Base-by-base conservation (phyloP, 2,888 invertebrate species). In the Ditula angustiorana region DNA sequence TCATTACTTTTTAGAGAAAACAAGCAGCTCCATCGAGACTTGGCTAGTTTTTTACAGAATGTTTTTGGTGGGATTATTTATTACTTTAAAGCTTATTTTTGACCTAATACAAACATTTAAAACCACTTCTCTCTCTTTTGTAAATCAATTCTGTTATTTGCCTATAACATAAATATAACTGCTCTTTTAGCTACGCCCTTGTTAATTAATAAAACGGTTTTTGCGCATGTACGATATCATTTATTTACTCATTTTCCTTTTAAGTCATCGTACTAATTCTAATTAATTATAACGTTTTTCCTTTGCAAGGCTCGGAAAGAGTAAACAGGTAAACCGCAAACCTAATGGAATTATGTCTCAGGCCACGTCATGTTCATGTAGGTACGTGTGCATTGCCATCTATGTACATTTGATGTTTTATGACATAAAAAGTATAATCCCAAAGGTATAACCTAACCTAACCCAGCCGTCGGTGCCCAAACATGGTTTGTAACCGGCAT, bases 261-360 rank as follows among this genome's bases (percentile, higher is more conserved):
- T 21, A 41, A 57, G 50, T 57, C 56, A 62, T 50, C 30, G 23
- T 19, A 37, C 46, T 28, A 56, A 44, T 50, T 56, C 37, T 41
- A 50, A 57, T 57, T 44, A 57, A 56, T 50, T 41, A 11, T 30
- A 46, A 52, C 21, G 23, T 33, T 58, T 58, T 63, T 30, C 52
- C 52, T 21, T n/a, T 24, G 13, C 1, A 33, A 35, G 4, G 53
- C 35, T 13, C 19, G 16, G 24, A 21, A 35, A 57, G 33, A 33
- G 63, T 63, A 63, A 63, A 63, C 63, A 63, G 63, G 63, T 23
- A 58, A 63, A 63, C 63, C 63, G 35, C 63, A 58, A 13, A 13
- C 3, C 26, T 13, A 13, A n/a, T 53, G 19, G 30, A 35, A 13
- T 57, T 19, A 61, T 35, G 16, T 16, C n/a, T 10, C 8, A 13